Conservation (phyloP, 2,113 vertebrate species). For the Toxostoma redivivum region DNA sequence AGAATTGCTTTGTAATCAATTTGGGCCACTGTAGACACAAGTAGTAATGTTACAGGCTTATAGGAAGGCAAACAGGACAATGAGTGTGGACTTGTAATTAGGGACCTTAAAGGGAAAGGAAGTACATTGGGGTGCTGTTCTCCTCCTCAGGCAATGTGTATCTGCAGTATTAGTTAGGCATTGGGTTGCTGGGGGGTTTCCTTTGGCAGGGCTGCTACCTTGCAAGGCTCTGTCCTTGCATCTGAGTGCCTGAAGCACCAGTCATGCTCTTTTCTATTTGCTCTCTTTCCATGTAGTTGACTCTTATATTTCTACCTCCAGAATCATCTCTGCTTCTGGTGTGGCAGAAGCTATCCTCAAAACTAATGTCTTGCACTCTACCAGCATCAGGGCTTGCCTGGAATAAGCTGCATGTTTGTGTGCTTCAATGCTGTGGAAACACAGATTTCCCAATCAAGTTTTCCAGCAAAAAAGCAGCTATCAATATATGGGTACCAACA, state of each 20-base stretch:
- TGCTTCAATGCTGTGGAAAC: not conserved
- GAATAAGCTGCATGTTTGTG: rapidly evolving
- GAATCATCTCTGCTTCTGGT: not conserved
- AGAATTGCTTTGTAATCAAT: not conserved
- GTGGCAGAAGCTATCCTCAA: not conserved
- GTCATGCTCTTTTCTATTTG: not conserved
- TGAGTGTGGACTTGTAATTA: not conserved
- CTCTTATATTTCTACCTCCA: not conserved
- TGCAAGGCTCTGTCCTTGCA: not conserved
- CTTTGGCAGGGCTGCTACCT: not conserved
- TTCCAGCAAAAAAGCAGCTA: not conserved
- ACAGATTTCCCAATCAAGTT: not conserved
- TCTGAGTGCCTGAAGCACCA: not conserved
- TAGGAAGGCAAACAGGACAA: not conserved
- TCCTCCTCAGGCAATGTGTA: not conserved
- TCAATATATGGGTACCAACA: not conserved
- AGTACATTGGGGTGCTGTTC: not conserved
- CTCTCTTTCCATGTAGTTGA: not conserved
- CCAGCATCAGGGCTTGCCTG: not conserved
- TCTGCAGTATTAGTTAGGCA: not conserved
- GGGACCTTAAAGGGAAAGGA: not conserved
- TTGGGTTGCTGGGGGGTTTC: not conserved
- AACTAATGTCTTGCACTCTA: not conserved
- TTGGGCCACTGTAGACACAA: not conserved
- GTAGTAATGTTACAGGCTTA: not conserved